These are phyloP conservation scores for Tachina grossa DNA, from an alignment of 2,888 invertebrate species.

Conservation along the genomic window DNA sequence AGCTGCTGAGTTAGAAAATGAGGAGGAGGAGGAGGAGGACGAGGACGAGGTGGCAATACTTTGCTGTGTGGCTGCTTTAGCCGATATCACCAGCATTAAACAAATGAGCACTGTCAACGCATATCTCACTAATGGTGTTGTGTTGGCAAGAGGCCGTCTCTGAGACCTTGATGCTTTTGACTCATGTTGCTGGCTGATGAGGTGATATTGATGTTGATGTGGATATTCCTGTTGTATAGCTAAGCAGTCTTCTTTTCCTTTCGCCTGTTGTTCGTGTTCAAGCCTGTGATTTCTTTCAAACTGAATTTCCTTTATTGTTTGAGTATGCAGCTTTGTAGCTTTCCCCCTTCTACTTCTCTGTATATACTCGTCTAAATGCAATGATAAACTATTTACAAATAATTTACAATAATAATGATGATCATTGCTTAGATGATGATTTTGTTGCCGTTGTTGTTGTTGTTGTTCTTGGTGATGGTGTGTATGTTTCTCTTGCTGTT, in stretches of 20 bases:
- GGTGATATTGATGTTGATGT: constrained; percentile 26
- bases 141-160: constrained; percentile 59
- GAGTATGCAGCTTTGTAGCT: constrained; percentile 19
- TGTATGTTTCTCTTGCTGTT: neutral
- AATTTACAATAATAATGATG: constrained; percentile 63
- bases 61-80: constrained; percentile 57
- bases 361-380: constrained; percentile 48
- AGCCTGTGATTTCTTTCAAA: constrained; percentile 45
- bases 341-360: constrained; percentile 51
- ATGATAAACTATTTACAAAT: constrained; percentile 70
- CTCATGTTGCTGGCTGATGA: constrained; percentile 42
- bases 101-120: constrained; percentile 68
- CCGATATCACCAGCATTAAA: constrained; percentile 66
- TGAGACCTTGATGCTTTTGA: constrained; percentile 56
- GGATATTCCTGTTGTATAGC: constrained; percentile 34
- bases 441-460: constrained; percentile 3
- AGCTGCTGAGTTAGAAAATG: constrained; percentile 75
- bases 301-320: constrained; percentile 37
- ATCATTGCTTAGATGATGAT: constrained; percentile 39
- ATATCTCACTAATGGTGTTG: constrained; percentile 66
- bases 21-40: constrained; percentile 61
- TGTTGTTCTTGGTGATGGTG: neutral
- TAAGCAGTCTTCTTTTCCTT: constrained; percentile 63
- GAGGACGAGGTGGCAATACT: constrained; percentile 71
- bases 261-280: constrained; percentile 11